Evolutionary conservation across 2,888 invertebrate genomes (phyloP), one percentile per base, ranked within the genome.

Genomic region (Pogonocherus hispidulus): DNA sequence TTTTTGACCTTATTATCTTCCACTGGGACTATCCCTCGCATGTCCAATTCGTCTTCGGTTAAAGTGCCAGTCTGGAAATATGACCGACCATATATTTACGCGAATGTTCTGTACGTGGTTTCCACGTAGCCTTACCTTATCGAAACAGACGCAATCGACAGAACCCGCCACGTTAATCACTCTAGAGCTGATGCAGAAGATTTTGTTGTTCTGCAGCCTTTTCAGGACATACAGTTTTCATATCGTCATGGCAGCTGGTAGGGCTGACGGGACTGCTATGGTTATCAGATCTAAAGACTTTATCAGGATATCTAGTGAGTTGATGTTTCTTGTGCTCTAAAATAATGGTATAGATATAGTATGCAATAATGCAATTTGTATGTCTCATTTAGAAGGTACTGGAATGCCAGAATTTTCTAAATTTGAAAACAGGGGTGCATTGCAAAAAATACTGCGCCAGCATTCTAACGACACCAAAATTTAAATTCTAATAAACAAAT

Each of bases 41-140:
- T 93, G 84, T 98, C 97, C 22, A 98, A 85, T 0, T 98, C 98
- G 82, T 98, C 98, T 85, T 98, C 98, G 0, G 98, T 98, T 67
- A 98, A 85, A 0, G 98, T 98, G 9, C 98, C 98, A n/a, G 98
- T 98, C 94, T 96, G 84, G n/a, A n/a, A n/a, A n/a, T n/a, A n/a
- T n/a, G n/a, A n/a, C n/a, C n/a, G n/a, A n/a, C n/a, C n/a, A n/a
- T n/a, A n/a, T n/a, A n/a, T n/a, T n/a, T n/a, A n/a, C n/a, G n/a
- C n/a, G n/a, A n/a, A n/a, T n/a, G n/a, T n/a, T n/a, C n/a, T n/a
- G 51, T n/a, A 35, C 37, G 11, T n/a, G 6, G 49, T n/a, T 2
- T 32, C 11, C 1, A n/a, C 47, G n/a, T 20, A 19, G 20, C n/a
- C 76, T 73, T 80, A 93, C 94, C 91, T 97, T 97, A 82, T 96